Conservation (phyloP, 2,113 vertebrate species). For the Salvelinus sp. region DNA sequence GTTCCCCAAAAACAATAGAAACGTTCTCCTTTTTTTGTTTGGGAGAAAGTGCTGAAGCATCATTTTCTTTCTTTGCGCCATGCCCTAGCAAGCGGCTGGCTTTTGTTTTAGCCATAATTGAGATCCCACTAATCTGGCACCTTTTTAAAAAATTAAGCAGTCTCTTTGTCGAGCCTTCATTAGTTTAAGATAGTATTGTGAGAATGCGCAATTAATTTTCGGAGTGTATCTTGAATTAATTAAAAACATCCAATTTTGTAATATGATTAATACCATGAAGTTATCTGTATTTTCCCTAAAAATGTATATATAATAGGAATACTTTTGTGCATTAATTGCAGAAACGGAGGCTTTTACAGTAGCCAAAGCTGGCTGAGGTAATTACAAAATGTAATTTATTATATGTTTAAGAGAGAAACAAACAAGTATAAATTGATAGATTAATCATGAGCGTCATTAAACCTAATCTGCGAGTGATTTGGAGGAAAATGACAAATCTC, state of each 20-base stretch:
- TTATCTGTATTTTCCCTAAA: conserved; percentile 85
- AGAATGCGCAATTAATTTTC: conserved; percentile 78
- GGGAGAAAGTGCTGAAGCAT: conserved; percentile 74
- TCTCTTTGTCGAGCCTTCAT: conserved; percentile 75
- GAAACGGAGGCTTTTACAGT: conserved; percentile 68
- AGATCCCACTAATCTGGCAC: conserved; percentile 77
- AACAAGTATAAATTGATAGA: conserved; percentile 95
- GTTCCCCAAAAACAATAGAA: conserved; percentile 77
- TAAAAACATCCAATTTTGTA: conserved; percentile 75
- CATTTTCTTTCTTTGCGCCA: conserved; percentile 65
- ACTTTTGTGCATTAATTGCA: conserved; percentile 79
- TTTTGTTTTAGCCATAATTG: conserved; percentile 83
- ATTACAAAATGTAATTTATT: conserved; percentile 90
- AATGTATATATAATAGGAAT: conserved; percentile 83
- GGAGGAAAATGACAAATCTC: conserved; percentile 92
- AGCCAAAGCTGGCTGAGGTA: conserved; percentile 74
- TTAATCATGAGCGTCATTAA: conserved; percentile 90
- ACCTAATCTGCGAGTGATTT: conserved; percentile 77
- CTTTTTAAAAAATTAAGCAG: conserved; percentile 67
- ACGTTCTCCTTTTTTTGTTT: conserved; percentile 76
- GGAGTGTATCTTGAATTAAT: conserved; percentile 76
- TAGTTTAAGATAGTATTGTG: conserved; percentile 83
- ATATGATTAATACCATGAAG: conserved; percentile 87
- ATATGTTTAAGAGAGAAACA: conserved; percentile 86
- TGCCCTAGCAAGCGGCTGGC: conserved; percentile 67